Conservation (phyloP, 2,888 invertebrate species). For the Cerceris rybyensis region DNA sequence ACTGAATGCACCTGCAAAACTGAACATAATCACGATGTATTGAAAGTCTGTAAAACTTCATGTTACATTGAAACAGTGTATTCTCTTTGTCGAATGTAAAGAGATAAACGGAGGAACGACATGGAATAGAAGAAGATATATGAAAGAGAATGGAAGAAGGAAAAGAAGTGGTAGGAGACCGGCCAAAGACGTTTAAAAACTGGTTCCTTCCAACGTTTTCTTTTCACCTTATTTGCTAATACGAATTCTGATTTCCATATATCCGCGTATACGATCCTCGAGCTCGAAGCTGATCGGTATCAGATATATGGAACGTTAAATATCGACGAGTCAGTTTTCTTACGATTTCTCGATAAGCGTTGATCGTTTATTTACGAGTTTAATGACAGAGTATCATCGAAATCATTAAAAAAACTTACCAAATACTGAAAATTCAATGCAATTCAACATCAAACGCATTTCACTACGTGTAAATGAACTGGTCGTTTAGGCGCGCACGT, state of each 20-base stretch:
- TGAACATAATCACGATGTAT: too few species aligned
- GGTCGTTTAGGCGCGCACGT: too few species aligned
- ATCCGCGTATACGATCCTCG: conserved; percentile 45
- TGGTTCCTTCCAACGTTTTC: conserved; percentile 70
- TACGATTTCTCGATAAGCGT: conserved; percentile 38
- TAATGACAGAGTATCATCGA: neutral
- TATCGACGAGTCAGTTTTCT: conserved; percentile 16
- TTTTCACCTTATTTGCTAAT: conserved; percentile 64
- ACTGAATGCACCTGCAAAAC: too few species aligned
- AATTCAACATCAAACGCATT: too few species aligned
- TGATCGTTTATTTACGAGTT: conserved; percentile 30
- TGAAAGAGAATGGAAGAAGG: conserved; percentile 46
- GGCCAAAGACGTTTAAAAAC: conserved; percentile 68
- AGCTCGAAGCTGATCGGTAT: conserved; percentile 35
- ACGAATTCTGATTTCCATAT: conserved; percentile 61
- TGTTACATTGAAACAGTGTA: conserved; percentile 38
- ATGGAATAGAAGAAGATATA: conserved; percentile 43
- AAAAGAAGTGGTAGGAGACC: conserved; percentile 24
- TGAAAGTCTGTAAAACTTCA: too few species aligned
- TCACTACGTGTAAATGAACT: too few species aligned
- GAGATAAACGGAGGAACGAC: conserved; percentile 30
- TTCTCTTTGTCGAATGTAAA: conserved; percentile 49
- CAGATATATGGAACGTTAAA: conserved; percentile 43
- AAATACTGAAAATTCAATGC: neutral
- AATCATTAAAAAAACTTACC: conserved; percentile 15